These are phyloP conservation scores for Oedothorax gibbosus DNA, from an alignment of 1,140 invertebrate species.

Conservation along the genomic window DNA sequence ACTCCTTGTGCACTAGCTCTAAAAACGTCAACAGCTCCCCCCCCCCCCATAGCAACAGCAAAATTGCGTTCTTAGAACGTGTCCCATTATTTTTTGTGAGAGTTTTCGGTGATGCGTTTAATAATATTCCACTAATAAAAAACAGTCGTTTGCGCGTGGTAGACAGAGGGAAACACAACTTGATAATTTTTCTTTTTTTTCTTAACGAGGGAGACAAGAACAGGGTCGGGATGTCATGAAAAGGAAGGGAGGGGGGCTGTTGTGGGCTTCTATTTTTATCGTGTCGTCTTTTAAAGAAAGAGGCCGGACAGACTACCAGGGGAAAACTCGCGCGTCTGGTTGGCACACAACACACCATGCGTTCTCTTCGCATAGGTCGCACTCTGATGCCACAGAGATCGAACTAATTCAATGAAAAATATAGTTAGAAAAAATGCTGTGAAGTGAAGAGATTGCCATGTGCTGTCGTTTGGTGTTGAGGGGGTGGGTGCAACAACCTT, in stretches of 20 bases:
- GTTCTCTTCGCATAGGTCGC: conserved; percentile 5
- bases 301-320: conserved; percentile 40
- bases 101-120: conserved; percentile 4
- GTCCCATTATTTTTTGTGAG: neutral
- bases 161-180: conserved; percentile 2
- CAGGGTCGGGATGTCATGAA: neutral
- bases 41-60: too few relatives aligned
- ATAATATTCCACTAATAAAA: neutral
- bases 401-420: conserved; percentile 12
- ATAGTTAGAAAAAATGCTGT: conserved; percentile 6
- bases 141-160: conserved; percentile 20
- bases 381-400: neutral
- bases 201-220: neutral
- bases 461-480: conserved; percentile 34
- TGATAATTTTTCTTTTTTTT: conserved; percentile 18
- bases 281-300: conserved; percentile 24
- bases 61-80: too few relatives aligned
- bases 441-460: neutral
- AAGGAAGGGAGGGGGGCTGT: neutral
- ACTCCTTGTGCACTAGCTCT: too few relatives aligned
- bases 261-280: conserved; percentile 52
- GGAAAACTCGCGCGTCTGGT: conserved; percentile 37
- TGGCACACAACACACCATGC: conserved; percentile 8
- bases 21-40: too few relatives aligned
- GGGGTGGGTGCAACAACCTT: conserved; percentile 48